Percentiles rank a stretch among this genome's conserved stretches.
These are phyloP conservation scores for Poeciliopsis retropinna DNA, from an alignment of 2,113 vertebrate species.

Conservation along the genomic window DNA sequence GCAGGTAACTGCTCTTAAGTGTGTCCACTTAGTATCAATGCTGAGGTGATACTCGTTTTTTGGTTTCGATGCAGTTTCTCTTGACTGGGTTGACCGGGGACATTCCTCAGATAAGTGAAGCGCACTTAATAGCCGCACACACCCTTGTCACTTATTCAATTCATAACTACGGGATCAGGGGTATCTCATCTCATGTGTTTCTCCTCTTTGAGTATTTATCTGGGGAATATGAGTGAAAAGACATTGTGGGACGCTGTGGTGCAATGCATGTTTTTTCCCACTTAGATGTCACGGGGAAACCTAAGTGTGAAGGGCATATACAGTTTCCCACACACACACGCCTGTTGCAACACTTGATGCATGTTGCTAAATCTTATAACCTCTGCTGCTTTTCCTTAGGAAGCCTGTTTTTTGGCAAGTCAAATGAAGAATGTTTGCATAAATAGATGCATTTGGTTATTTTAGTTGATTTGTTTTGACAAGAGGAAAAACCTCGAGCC, in stretches of 20 bases:
- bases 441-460: not conserved
- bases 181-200: conserved; percentile 56
- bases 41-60: conserved; percentile 71
- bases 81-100: conserved; percentile 75
- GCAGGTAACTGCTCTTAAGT: conserved; percentile 42
- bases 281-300: conserved; percentile 27
- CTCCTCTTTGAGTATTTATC: conserved; percentile 52
- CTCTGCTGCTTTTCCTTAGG: not conserved
- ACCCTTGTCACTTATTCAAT: conserved; percentile 65
- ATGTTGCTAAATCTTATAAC: too few species aligned
- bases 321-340: conserved; percentile 9
- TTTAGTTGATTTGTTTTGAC: conserved; percentile 2
- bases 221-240: conserved; percentile 47
- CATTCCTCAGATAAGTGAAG: conserved; percentile 75
- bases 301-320: conserved; percentile 25
- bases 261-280: conserved; percentile 34
- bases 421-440: not conserved
- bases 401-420: not conserved
- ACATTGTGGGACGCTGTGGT: conserved; percentile 2
- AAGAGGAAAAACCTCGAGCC: not conserved
- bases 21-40: conserved; percentile 52
- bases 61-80: conserved; percentile 76
- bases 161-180: conserved; percentile 46
- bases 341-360: conserved; percentile 3
- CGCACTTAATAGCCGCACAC: conserved; percentile 64